Evolutionary conservation across 2,888 invertebrate species (phyloP).

Genomic region (Dorcus parallelipipedus): DNA sequence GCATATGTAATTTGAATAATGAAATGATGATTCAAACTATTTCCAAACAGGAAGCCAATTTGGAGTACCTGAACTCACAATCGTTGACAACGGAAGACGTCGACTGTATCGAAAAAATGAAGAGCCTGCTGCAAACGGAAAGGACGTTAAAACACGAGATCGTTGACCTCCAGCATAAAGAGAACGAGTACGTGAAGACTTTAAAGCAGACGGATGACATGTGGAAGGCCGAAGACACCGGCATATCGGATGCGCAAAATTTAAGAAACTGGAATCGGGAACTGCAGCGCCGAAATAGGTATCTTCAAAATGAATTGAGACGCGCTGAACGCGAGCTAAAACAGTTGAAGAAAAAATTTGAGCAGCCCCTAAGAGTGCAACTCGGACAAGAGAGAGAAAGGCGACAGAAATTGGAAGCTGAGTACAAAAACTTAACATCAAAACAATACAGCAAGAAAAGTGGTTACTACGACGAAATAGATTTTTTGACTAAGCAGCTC

Average conservation of each 20-base stretch:
- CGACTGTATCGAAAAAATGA: constrained; percentile 50
- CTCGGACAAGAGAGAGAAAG: constrained; percentile 31
- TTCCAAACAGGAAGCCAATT: too few relatives aligned
- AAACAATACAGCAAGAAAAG: constrained; percentile 10
- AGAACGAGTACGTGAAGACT: constrained; percentile 67
- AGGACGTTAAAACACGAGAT: constrained; percentile 61
- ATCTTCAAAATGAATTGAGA: constrained; percentile 29
- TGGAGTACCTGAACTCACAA: not conserved
- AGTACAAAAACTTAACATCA: constrained; percentile 30
- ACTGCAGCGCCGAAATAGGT: not conserved
- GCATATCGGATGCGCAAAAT: not conserved
- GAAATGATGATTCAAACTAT: too few relatives aligned
- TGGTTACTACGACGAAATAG: constrained; percentile 32
- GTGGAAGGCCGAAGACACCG: not conserved
- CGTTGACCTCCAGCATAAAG: constrained; percentile 60
- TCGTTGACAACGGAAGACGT: constrained; percentile 33
- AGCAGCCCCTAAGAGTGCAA: constrained; percentile 37
- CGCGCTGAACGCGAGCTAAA: constrained; percentile 41
- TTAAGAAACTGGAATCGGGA: not conserved
- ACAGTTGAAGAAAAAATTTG: constrained; percentile 40
- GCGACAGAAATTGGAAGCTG: constrained; percentile 35
- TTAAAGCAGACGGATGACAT: constrained; percentile 65
- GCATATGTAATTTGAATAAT: too few relatives aligned
- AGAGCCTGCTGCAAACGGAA: constrained; percentile 54
- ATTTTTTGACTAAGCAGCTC: constrained; percentile 37